phyloP scores from a whole-genome alignment of 2,888 invertebrate genomes.

The Catotricha subobsoleta region DNA sequence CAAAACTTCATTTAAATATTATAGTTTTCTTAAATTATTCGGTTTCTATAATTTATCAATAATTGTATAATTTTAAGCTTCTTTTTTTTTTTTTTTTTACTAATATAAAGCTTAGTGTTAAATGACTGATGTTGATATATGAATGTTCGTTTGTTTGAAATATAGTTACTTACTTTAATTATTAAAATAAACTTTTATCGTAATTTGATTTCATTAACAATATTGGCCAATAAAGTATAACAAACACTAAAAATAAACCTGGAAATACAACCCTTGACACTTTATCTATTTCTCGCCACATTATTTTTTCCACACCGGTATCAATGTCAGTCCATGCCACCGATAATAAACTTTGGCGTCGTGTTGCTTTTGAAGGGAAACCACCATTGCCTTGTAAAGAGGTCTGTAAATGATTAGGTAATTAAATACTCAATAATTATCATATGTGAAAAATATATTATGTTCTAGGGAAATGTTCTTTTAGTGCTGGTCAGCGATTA shows the following conservation, averaged over 20 bases:
- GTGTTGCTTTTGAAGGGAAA: slow-evolving; percentile 23
- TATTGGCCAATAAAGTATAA: slow-evolving; percentile 62
- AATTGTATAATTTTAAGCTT: background rate
- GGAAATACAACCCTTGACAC: slow-evolving; percentile 61
- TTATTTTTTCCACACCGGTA: slow-evolving; percentile 51
- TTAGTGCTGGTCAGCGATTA: too few species aligned
- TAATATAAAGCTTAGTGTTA: background rate
- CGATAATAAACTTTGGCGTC: slow-evolving; percentile 30
- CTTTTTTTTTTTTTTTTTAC: background rate
- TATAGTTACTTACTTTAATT: too few species aligned
- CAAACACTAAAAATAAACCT: slow-evolving; percentile 56
- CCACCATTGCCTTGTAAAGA: slow-evolving; percentile 30
- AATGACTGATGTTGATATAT: background rate
- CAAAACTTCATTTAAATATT: too few species aligned
- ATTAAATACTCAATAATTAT: too few species aligned
- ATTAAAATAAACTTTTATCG: slow-evolving; percentile 3
- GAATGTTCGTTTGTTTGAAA: too few species aligned
- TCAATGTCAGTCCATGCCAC: slow-evolving; percentile 47
- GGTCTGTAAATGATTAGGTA: slow-evolving; percentile 18
- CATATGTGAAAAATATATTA: too few species aligned
- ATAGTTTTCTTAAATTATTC: background rate
- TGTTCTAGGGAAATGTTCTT: too few species aligned
- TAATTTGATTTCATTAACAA: slow-evolving; percentile 41
- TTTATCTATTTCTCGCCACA: slow-evolving; percentile 63
- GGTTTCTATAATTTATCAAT: background rate